Evolutionary conservation across 1,140 invertebrate genomes (phyloP).

Genomic region (Lepidurus apus): DNA sequence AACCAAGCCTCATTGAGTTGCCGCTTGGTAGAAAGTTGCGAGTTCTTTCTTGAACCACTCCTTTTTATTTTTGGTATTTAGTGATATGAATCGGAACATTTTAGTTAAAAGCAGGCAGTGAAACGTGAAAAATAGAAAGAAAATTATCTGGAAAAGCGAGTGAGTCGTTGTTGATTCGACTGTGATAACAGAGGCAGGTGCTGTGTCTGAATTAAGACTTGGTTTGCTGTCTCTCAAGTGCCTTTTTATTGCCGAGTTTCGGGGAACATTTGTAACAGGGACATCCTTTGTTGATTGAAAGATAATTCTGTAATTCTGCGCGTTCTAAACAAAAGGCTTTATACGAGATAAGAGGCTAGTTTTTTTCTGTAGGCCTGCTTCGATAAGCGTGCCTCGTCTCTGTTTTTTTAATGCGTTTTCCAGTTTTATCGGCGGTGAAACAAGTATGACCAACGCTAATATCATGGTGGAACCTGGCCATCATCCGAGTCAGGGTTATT

Average conservation of each 20-base stretch:
- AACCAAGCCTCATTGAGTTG: neutral
- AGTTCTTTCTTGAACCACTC: too few species aligned
- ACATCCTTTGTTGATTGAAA: neutral
- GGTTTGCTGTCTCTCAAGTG: conserved; percentile 6
- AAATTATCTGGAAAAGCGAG: neutral
- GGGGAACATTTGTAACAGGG: neutral
- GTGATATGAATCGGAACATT: neutral
- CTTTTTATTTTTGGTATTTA: neutral
- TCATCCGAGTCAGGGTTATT: neutral
- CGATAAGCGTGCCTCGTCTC: neutral
- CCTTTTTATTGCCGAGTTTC: neutral
- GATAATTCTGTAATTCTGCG: neutral
- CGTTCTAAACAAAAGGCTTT: neutral
- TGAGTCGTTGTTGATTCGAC: neutral
- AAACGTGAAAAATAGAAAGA: neutral
- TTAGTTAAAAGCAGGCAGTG: neutral
- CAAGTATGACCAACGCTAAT: neutral
- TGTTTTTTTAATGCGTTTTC: neutral
- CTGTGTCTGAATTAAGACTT: neutral
- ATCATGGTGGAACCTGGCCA: conserved; percentile 13
- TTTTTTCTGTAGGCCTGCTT: neutral
- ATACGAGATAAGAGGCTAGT: neutral
- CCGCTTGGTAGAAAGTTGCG: too few species aligned
- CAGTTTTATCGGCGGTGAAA: neutral
- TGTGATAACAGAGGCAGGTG: conserved; percentile 21